Evolutionary conservation across 2,113 vertebrate species (phyloP), one percentile per base, ranked within the genome.

Genomic region (Lanius ludovicianus): DNA sequence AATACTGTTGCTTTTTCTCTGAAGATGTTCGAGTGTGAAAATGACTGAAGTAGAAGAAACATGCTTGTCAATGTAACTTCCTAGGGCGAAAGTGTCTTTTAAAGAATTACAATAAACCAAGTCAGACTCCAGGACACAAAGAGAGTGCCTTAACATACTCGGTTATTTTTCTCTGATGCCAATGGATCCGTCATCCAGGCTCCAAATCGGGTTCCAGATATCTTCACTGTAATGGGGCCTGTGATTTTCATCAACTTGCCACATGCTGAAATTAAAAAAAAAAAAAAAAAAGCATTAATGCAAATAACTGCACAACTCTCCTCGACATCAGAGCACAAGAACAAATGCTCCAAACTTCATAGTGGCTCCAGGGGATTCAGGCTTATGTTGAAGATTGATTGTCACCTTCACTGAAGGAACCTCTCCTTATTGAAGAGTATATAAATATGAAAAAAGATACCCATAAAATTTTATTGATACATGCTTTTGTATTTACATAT

Each of bases 231-330:
- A 94, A 98, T 96, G 50, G 99, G 99, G 94, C 99, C 99, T 90
- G 98, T 99, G 98, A 99, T 99, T 98, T 99, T 99, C 99, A 99
- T 99, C 98, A 99, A 69, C 98, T 99, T 99, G 31, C 99, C 99
- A 96, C 99, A 99, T 16, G 99, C 99, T 99, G 98, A 91, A 98
- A 98, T 91, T 4, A 97, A 42, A 98, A 83, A 84, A 92, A 97
- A 84, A 98, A 83, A 84, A 92, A 97, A 84, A 22, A 96, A 96
- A 15, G 64, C 50, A 56, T 85, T 95, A 74, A 57, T 47, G 24
- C 30, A 71, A 93, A 44, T 49, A 92, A 79, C 69, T 92, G 63
- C n/a, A 67, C 46, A 89, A 57, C 8, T 90, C 15, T 77, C 24
- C 55, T 49, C 87, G 64, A 74, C 8, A 30, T 73, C 46, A 67